Base-by-base conservation (phyloP, 2,113 vertebrate genomes). In the Daubentonia madagascariensis region DNA sequence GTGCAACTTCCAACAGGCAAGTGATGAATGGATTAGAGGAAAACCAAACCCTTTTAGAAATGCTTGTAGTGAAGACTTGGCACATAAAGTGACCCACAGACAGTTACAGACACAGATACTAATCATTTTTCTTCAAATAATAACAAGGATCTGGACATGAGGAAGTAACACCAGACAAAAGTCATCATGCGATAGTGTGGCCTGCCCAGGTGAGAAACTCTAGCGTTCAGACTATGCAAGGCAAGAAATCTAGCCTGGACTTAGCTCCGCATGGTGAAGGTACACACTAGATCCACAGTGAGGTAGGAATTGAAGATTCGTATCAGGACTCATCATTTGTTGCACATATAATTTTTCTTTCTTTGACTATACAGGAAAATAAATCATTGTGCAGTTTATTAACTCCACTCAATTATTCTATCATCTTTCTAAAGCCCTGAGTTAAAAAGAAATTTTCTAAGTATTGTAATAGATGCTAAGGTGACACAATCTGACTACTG, bases 21-120 rank as follows among this genome's bases (percentile, higher is more conserved):
- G 72, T 57, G 22, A 92, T 72, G 28, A 86, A 85, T 40, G 63
- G 23, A 85, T 9, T 43, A 18, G 16, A 85, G 65, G 52, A 81
- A 94, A 81, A 70, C 30, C 59, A 96, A 89, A 68, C 7, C 35
- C 88, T 57, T 67, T 94, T 14, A 86, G 37, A 96, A 96, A 89
- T 61, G 30, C 67, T 89, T 63, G 25, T 61, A 40, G 43, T 63
- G 50, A 73, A n/a, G 14, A 78, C 28, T 57, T 93, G 52, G 79
- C 85, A 76, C 32, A 75, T 76, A 63, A 32, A 92, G 6, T 59
- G 65, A 91, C 14, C 35, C 63, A 65, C 1, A 40, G 65, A 61
- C 52, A 63, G 70, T 63, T 93, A 70, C 32, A 87, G 59, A 83
- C 30, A 20, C 20, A 76, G 8, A 90, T 35, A 75, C 17, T 91